These are phyloP conservation scores for Sylvietta virens DNA, from an alignment of 2,113 vertebrate species.

Conservation along the genomic window DNA sequence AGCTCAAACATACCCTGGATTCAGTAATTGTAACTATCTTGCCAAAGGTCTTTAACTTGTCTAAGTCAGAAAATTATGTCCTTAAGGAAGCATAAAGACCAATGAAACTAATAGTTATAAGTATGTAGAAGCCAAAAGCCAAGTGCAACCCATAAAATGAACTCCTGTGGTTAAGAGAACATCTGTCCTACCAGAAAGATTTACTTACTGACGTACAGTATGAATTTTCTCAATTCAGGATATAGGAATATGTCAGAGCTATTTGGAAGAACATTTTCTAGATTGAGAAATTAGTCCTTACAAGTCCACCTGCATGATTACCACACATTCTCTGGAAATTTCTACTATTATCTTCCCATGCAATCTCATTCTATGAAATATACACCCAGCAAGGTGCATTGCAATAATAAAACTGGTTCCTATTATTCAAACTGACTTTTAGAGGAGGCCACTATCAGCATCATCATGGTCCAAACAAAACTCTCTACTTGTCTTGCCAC, in stretches of 20 bases:
- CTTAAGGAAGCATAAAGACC: background rate
- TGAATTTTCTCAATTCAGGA: background rate
- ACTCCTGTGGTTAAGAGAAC: background rate
- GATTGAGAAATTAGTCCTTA: background rate
- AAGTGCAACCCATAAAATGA: background rate
- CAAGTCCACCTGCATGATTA: background rate
- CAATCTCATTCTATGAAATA: background rate
- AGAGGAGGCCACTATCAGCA: background rate
- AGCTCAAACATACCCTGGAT: background rate
- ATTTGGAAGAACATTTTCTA: background rate
- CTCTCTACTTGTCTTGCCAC: background rate
- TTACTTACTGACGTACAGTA: rapidly evolving
- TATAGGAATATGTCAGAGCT: background rate
- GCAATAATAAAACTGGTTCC: background rate
- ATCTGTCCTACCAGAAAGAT: background rate
- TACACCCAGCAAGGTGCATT: background rate
- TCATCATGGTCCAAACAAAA: slow-evolving; percentile 33
- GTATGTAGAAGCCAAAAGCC: background rate
- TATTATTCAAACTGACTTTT: background rate
- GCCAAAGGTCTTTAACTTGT: background rate
- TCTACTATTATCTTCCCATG: background rate
- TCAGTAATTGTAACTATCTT: background rate
- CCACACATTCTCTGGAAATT: background rate
- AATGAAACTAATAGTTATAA: background rate
- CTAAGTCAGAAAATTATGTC: background rate